Evolutionary conservation across 1,140 invertebrate genomes (phyloP).

Genomic region (Papilio polytes): DNA sequence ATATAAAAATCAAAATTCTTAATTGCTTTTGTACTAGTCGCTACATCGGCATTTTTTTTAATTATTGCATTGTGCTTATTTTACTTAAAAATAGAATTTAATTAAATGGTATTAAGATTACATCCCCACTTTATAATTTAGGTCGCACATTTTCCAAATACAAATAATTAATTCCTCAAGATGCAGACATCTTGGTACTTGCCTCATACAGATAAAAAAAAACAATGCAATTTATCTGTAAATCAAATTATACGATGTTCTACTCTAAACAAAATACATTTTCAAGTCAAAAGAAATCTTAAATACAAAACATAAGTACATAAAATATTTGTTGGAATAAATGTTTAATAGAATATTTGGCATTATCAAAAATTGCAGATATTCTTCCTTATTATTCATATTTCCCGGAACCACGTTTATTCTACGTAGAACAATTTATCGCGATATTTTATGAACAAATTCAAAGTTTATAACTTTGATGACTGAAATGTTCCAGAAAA

Average conservation of each 20-base stretch:
- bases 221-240: background rate
- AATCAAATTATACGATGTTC: background rate
- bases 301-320: slow-evolving; percentile 12
- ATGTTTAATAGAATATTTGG: slow-evolving; percentile 18
- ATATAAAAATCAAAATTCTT: background rate
- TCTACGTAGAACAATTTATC: background rate
- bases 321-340: background rate
- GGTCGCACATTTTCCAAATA: background rate
- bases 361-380: slow-evolving; percentile 7
- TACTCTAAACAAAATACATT: background rate
- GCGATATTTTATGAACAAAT: background rate
- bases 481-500: background rate
- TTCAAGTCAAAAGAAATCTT: background rate
- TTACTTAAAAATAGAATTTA: slow-evolving; percentile 8
- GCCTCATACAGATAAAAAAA: background rate
- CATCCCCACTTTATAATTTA: background rate
- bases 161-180: background rate
- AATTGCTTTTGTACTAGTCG: slow-evolving; percentile 35
- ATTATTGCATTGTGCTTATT: slow-evolving; percentile 34
- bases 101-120: slow-evolving; percentile 22
- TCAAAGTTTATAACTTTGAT: background rate
- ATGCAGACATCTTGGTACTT: background rate
- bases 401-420: background rate
- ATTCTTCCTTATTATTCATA: background rate
- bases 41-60: slow-evolving; percentile 24